Evolutionary conservation across 1,140 invertebrate genomes (phyloP).

Genomic region (Drosophila kikkawai): DNA sequence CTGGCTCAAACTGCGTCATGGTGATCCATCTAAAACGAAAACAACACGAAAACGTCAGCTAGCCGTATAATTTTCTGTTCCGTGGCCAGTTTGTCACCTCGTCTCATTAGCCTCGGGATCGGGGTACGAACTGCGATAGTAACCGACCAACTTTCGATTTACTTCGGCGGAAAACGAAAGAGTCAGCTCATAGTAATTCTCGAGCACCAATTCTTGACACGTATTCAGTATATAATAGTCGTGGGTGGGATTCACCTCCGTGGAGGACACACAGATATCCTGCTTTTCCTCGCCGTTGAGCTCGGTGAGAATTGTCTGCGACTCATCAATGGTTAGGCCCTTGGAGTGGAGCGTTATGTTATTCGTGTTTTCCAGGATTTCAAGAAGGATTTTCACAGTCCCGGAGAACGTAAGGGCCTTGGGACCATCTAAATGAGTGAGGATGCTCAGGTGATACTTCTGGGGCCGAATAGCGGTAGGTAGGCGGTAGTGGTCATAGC

Average conservation of each 20-base stretch:
- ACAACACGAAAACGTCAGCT: background rate
- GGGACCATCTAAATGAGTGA: constrained; percentile 86
- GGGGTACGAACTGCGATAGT: constrained; percentile 91
- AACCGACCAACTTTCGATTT: constrained; percentile 88
- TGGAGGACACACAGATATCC: constrained; percentile 83
- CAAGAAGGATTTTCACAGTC: constrained; percentile 87
- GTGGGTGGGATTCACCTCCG: constrained; percentile 40
- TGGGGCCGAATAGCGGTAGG: constrained; percentile 87
- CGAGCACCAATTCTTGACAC: constrained; percentile 84
- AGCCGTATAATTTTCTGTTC: background rate
- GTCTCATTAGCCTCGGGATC: constrained; percentile 87
- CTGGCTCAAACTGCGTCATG: constrained; percentile 95
- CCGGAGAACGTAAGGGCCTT: constrained; percentile 85
- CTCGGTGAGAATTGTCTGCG: background rate
- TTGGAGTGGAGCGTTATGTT: constrained; percentile 90
- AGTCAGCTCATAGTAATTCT: constrained; percentile 87
- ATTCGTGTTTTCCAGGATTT: constrained; percentile 86
- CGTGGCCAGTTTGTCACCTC: constrained; percentile 85
- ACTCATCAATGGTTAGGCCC: constrained; percentile 12
- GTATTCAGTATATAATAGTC: constrained; percentile 89
- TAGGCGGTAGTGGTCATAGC: constrained; percentile 86
- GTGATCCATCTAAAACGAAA: constrained; percentile 68
- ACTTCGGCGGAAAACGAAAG: constrained; percentile 89
- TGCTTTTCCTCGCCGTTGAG: background rate
- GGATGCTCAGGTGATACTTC: constrained; percentile 89